A percentile compares a stretch with the other conserved stretches of the same genome.
Conservation (phyloP, 2,113 vertebrate genomes). For the Cynoglossus semilaevis region DNA sequence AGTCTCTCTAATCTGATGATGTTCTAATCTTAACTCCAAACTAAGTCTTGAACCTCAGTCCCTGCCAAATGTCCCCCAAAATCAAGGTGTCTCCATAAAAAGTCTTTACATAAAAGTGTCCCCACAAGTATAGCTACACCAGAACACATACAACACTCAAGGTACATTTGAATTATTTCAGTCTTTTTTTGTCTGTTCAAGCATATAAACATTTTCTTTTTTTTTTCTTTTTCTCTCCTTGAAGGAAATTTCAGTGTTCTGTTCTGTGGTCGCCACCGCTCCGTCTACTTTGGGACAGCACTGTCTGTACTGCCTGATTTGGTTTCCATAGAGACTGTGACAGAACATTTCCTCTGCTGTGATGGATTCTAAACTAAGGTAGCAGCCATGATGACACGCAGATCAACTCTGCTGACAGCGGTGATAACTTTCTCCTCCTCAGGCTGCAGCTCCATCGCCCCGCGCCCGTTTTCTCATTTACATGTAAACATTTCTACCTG, state of each 20-base stretch:
- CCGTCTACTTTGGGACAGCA: conserved; percentile 51
- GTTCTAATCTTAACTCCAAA: no score
- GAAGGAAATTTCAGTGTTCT: conserved; percentile 66
- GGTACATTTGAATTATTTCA: conserved; percentile 67
- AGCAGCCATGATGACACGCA: conserved; percentile 63
- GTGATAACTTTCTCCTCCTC: conserved; percentile 59
- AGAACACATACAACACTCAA: conserved; percentile 30
- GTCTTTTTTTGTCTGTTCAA: conserved; percentile 61
- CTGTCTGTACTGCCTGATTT: conserved; percentile 69
- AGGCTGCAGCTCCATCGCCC: conserved; percentile 25
- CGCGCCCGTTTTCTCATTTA: conserved; percentile 34
- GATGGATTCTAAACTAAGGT: conserved; percentile 67
- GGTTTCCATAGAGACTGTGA: conserved; percentile 75
- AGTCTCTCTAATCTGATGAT: no score
- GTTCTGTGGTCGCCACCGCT: conserved; percentile 49
- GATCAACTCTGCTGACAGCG: conserved; percentile 66
- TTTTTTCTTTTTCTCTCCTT: conserved; percentile 55
- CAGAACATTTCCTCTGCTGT: conserved; percentile 63
- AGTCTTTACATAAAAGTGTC: conserved; percentile 8
- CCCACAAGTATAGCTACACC: conserved; percentile 1
- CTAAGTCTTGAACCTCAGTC: no score
- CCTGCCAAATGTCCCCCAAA: no score
- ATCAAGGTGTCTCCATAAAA: no score
- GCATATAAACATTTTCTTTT: conserved; percentile 61
- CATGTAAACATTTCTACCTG: conserved; percentile 48